A percentile compares a stretch with the other conserved stretches of the same genome.
Conservation (phyloP, 2,113 vertebrate species). For the Physeter macrocephalus region DNA sequence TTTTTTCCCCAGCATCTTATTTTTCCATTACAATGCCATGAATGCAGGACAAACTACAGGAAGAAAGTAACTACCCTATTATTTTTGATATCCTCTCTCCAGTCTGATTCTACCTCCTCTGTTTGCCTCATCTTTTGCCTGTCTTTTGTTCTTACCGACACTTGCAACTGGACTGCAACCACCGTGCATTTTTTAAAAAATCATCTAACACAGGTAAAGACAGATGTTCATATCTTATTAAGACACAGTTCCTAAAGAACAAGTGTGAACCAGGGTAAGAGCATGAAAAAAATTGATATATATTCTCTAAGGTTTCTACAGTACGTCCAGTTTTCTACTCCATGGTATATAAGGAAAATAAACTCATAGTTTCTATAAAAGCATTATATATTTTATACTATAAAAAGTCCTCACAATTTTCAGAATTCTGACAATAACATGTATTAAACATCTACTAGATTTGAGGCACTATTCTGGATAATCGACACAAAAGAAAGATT, state of each 20-base stretch:
- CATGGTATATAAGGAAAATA: neutral
- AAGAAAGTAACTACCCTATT: neutral
- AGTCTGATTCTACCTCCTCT: neutral
- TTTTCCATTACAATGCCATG: neutral
- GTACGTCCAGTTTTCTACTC: neutral
- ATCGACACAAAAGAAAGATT: neutral
- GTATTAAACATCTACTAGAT: neutral
- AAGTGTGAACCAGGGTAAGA: neutral
- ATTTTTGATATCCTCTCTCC: neutral
- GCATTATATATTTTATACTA: neutral
- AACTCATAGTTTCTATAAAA: neutral
- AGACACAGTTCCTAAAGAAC: neutral
- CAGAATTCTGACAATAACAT: neutral
- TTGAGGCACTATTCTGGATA: neutral
- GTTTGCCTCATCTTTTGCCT: neutral
- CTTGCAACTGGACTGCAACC: neutral
- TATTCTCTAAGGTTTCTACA: neutral
- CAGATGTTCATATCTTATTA: neutral
- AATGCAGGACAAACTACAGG: neutral
- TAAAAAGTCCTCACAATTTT: neutral
- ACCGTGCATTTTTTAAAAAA: neutral
- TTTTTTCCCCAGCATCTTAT: neutral
- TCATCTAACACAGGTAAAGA: neutral
- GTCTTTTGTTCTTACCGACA: neutral
- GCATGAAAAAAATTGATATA: neutral